phyloP scores from a whole-genome alignment of 2,113 vertebrate genomes.

The Tupaia chinensis region DNA sequence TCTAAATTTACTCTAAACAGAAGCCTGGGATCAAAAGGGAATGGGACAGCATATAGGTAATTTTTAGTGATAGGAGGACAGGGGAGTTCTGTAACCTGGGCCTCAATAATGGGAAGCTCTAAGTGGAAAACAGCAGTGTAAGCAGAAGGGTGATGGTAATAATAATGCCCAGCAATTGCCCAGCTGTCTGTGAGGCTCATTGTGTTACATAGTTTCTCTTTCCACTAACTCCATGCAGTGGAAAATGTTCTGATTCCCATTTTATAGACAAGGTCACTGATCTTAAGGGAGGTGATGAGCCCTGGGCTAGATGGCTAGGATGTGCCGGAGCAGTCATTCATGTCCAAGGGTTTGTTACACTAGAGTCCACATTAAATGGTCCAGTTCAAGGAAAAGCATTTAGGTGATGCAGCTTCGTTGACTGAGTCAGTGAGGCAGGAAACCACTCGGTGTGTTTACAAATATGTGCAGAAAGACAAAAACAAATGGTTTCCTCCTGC shows the following conservation, averaged over 20 bases:
- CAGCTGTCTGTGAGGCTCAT: background rate
- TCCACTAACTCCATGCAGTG: background rate
- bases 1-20: background rate
- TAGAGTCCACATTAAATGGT: background rate
- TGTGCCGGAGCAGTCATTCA: background rate
- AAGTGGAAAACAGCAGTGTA: background rate
- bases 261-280: background rate
- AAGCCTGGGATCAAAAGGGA: background rate
- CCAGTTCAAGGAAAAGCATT: background rate
- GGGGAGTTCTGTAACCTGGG: background rate
- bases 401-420: background rate
- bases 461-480: background rate
- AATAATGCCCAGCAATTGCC: too few relatives aligned
- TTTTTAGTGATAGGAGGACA: background rate
- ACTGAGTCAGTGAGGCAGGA: background rate
- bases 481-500: background rate
- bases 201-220: background rate
- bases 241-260: background rate
- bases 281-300: background rate
- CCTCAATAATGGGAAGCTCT: background rate
- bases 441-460: background rate
- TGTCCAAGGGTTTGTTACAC: background rate
- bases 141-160: background rate
- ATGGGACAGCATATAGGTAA: background rate
- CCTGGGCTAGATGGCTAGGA: background rate